Conservation (phyloP, 1,140 invertebrate genomes). For the Micrasema longulum region DNA sequence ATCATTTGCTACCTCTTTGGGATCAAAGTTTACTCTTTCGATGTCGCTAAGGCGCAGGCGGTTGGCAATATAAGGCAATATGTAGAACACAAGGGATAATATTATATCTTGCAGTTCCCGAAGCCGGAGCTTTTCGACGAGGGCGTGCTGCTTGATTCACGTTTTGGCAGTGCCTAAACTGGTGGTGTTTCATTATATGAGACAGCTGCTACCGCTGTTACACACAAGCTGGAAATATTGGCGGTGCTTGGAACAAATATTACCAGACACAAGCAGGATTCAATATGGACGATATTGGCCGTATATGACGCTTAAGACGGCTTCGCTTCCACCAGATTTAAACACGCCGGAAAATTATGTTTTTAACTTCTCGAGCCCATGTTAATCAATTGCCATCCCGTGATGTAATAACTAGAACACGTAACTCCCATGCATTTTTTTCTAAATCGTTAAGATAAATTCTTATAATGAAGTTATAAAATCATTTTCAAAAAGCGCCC, state of each 20-base stretch:
- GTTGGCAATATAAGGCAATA: not conserved
- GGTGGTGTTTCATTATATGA: not conserved
- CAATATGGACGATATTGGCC: conserved; percentile 28
- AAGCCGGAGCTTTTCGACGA: not conserved
- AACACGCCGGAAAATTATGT: too few relatives aligned
- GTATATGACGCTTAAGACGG: not conserved
- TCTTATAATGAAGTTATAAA: too few relatives aligned
- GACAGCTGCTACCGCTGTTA: conserved; percentile 23
- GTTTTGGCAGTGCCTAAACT: not conserved
- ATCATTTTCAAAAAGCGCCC: too few relatives aligned
- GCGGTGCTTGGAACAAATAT: conserved; percentile 28
- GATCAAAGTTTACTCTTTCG: conserved; percentile 2
- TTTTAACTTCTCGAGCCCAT: too few relatives aligned
- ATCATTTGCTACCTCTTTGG: not conserved
- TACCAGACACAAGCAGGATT: conserved; percentile 14
- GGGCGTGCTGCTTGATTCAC: not conserved
- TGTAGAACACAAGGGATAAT: too few relatives aligned
- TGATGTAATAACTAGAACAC: too few relatives aligned
- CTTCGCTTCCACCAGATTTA: conserved; percentile 2
- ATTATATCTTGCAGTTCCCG: too few relatives aligned
- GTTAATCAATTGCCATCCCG: too few relatives aligned
- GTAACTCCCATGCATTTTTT: too few relatives aligned
- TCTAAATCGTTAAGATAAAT: too few relatives aligned
- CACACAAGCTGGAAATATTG: conserved; percentile 21
- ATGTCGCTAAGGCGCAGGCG: not conserved